Evolutionary conservation across 2,888 invertebrate species (phyloP), one percentile per base, ranked within the genome.

Genomic region (Erebia ligea): DNA sequence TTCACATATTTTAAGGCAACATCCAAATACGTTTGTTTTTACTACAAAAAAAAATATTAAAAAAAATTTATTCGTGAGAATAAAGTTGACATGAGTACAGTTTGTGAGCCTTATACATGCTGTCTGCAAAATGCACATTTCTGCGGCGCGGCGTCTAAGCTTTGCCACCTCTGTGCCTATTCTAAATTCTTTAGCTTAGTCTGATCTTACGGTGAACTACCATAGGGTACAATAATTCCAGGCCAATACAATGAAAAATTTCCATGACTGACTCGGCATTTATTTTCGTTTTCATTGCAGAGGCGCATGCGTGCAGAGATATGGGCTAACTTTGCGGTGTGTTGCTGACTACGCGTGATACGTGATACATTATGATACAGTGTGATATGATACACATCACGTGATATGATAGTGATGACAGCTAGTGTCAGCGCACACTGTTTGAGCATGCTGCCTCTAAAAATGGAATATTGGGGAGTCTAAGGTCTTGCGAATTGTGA

Each of bases 221-320:
- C 52, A 68, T 64, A 67, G 67, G 75, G 75, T 76, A 71, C 71
- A 64, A 72, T 62, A 59, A 48, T 70, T 73, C 75, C 72, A 71
- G 72, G 75, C 76, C 74, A 67, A 65, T 48, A 57, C 71, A 78
- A 73, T 77, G 79, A 83, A 83, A 90, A 92, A 92, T 91, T 91
- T 92, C 93, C 92, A 92, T 92, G 92, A 93, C 93, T 89, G 89
- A 90, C 92, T 91, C 81, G 86, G 93, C 93, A 92, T 91, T 61
- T 90, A 92, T 91, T 92, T 87, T 91, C 89, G 84, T 91, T 90
- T 91, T 91, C 83, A 87, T 94, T 94, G 91, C 94, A 94, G 94
- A 94, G 94, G 94, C 94, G 90, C 94, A 93, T 93, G 93, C 92
- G 88, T 87, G 89, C 90, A 88, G 92, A 89, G 88, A 89, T 88